Evolutionary conservation across 2,888 invertebrate species (phyloP).

Genomic region (Ecdyonurus torrentis): DNA sequence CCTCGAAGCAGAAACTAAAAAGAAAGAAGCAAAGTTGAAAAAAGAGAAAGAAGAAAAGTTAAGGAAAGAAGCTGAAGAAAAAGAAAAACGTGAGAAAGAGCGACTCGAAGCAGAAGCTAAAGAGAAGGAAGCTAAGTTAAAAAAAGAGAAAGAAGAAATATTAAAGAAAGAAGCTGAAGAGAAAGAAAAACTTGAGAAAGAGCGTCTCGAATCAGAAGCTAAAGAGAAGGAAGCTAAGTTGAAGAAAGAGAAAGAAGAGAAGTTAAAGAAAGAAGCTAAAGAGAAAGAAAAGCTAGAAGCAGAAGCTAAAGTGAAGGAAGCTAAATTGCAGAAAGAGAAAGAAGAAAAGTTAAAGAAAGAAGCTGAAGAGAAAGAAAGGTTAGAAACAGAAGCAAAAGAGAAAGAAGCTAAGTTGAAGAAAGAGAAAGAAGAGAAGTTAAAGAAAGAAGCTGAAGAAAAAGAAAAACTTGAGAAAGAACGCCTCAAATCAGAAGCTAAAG

Average conservation of each 20-base stretch:
- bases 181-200: not conserved
- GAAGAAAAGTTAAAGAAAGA: conserved; percentile 11
- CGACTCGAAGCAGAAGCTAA: not conserved
- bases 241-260: not conserved
- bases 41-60: not conserved
- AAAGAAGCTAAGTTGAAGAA: conserved; percentile 10
- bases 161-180: conserved; percentile 10
- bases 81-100: too few relatives aligned
- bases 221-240: not conserved
- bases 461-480: conserved; percentile 12
- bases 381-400: conserved; percentile 9
- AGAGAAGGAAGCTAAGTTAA: not conserved
- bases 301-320: not conserved
- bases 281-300: conserved; percentile 1
- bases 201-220: not conserved
- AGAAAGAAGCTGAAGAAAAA: conserved; percentile 11
- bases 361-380: conserved; percentile 11
- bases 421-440: conserved; percentile 10
- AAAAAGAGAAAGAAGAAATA: conserved; percentile 4
- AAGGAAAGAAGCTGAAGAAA: not conserved
- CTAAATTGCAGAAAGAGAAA: not conserved
- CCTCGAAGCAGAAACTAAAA: not conserved
- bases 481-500: conserved; percentile 11
- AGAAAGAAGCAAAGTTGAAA: not conserved
- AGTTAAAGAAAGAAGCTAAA: not conserved